A percentile compares a stretch with the other conserved stretches of the same genome.
These are phyloP conservation scores for Drosophila paramelanica DNA, from an alignment of 2,888 invertebrate genomes.

Conservation along the genomic window DNA sequence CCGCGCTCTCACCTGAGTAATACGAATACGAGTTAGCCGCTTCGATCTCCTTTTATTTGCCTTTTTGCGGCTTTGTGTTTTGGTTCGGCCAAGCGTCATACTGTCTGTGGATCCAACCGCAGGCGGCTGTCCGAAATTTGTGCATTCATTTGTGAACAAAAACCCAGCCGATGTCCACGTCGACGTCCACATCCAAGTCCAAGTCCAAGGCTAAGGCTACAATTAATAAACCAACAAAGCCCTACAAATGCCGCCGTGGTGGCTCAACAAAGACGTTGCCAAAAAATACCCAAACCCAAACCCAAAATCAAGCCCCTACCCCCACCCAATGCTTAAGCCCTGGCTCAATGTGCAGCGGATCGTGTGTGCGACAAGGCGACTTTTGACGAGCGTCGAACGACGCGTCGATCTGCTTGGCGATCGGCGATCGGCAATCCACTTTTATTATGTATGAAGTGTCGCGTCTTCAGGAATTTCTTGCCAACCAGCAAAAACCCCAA, in stretches of 20 bases:
- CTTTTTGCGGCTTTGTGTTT: constrained; percentile 46
- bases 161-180: constrained; percentile 27
- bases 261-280: constrained; percentile 43
- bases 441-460: constrained; percentile 81
- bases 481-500: constrained; percentile 33
- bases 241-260: constrained; percentile 66
- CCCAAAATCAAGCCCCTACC: constrained; percentile 6
- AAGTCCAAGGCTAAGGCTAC: constrained; percentile 73
- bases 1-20: constrained; percentile 65
- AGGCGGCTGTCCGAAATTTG: constrained; percentile 69
- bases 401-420: constrained; percentile 2
- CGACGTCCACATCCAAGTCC: constrained; percentile 7
- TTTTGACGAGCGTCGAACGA: constrained; percentile 45
- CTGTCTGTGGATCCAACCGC: constrained; percentile 76
- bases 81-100: constrained; percentile 71
- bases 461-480: constrained; percentile 72
- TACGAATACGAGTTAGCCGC: constrained; percentile 54
- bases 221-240: constrained; percentile 74
- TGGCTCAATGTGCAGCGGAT: constrained; percentile 48
- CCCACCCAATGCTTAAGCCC: constrained; percentile 29
- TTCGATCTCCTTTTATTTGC: constrained; percentile 31
- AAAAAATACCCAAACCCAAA: constrained; percentile 17
- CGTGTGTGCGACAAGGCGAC: constrained; percentile 38
- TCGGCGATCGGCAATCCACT: constrained; percentile 55
- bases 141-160: constrained; percentile 79